Evolutionary conservation across 1,140 invertebrate species (phyloP), one percentile per base, ranked within the genome.

Genomic region (Lanistes nyassanus): DNA sequence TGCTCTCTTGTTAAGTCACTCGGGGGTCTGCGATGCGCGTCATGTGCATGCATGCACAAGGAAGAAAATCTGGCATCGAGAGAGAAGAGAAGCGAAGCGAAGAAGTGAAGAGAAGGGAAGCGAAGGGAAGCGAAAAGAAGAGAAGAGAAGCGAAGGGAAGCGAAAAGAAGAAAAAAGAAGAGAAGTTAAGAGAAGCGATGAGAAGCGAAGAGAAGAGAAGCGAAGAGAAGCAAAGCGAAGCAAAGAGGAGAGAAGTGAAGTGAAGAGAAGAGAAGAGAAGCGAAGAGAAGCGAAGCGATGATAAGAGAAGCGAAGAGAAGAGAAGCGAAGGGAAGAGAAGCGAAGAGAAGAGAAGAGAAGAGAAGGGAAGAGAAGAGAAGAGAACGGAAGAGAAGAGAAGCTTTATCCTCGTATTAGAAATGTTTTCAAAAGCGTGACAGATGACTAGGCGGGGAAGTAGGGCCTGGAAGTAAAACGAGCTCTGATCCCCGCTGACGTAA

Each of bases 1-100:
- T 26, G n/a, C n/a, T 60, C 56, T 26, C n/a, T 60, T 31, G 56
- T 26, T 60, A 60, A 31, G n/a, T 9, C 56, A 11, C n/a, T 60
- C n/a, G 11, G 11, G 31, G n/a, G n/a, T 9, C 56, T 60, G 9
- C 7, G n/a, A 26, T 60, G 56, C 9, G n/a, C 56, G 53, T 55
- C 53, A n/a, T 55, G 53, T 55, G 23, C 34, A 13, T 23, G 21
- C 16, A 23, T 21, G 37, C 66, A 23, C 34, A 42, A 64, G 47
- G 64, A 19, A 47, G 47, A 55, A 55, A 72, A n/a, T 29, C 51
- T 56, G 70, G 58, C 51, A 72, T 11, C 55, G 70, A 72, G 70
- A 56, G 70, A 72, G 55, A 72, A 39, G n/a, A 34, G 34, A 55
- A 72, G 70, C 1, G 70, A 72, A 34, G 58, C 51, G 58, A 55